Conservation (phyloP, 1,140 invertebrate genomes). For the Anagrus nilaparvatae region DNA sequence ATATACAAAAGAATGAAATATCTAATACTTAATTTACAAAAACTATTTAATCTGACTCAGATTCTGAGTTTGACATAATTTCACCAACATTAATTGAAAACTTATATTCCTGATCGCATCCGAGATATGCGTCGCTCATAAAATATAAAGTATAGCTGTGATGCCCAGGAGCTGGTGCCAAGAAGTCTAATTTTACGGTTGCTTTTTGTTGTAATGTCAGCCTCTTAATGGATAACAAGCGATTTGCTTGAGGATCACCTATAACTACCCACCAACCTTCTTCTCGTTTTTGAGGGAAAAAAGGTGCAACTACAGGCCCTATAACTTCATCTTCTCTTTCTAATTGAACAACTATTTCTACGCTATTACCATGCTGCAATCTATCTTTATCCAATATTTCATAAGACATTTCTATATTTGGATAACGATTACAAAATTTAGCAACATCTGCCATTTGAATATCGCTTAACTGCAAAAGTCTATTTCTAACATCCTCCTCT, state of each 20-base stretch:
- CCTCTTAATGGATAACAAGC: constrained; percentile 91
- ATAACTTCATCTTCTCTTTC: constrained; percentile 96
- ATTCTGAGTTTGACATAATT: constrained; percentile 51
- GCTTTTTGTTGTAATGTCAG: constrained; percentile 89
- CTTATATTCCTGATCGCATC: constrained; percentile 95
- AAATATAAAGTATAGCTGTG: constrained; percentile 94
- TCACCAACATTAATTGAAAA: constrained; percentile 73
- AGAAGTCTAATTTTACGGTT: constrained; percentile 90
- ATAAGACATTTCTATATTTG: constrained; percentile 94
- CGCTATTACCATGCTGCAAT: constrained; percentile 67
- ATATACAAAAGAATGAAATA: too few relatives aligned
- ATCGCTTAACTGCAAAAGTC: constrained; percentile 75
- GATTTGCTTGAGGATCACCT: constrained; percentile 90
- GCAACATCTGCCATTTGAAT: constrained; percentile 94
- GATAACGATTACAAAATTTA: constrained; percentile 96
- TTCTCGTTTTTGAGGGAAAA: constrained; percentile 95
- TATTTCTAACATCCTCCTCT: constrained; percentile 86
- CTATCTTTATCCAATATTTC: constrained; percentile 79
- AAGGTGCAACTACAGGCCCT: constrained; percentile 93
- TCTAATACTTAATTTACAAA: too few relatives aligned
- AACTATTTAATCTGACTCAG: constrained; percentile 39
- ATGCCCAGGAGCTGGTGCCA: constrained; percentile 74
- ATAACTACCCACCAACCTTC: constrained; percentile 99
- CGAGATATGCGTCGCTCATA: constrained; percentile 98
- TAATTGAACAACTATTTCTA: constrained; percentile 82